Conservation (phyloP, 2,113 vertebrate species). For the Phainopepla nitens region DNA sequence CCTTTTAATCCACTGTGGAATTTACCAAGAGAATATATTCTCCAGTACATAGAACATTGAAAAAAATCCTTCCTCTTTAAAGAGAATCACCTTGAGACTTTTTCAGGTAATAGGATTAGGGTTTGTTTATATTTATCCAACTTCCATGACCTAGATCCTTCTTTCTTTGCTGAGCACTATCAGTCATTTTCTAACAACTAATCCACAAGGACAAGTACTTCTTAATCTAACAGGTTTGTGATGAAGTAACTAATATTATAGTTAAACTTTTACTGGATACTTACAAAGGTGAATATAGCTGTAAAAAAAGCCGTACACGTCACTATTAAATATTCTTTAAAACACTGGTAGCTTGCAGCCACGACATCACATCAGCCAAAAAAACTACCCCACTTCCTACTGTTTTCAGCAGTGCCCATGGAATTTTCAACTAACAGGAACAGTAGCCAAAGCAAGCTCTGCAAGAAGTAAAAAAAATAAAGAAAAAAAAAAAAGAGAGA, state of each 20-base stretch:
- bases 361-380: background rate
- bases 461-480: background rate
- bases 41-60: background rate
- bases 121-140: slow-evolving; percentile 3
- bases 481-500: background rate
- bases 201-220: slow-evolving; percentile 25
- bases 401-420: slow-evolving; percentile 32
- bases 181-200: slow-evolving; percentile 45
- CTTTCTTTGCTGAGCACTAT: slow-evolving; percentile 31
- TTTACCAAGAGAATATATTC: background rate
- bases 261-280: slow-evolving; percentile 20
- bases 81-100: slow-evolving; percentile 23
- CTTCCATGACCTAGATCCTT: background rate
- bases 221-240: slow-evolving; percentile 27
- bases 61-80: slow-evolving; percentile 20
- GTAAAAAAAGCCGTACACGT: slow-evolving; percentile 12
- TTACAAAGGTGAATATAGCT: slow-evolving; percentile 20
- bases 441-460: slow-evolving; percentile 47
- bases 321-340: slow-evolving; percentile 15
- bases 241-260: slow-evolving; percentile 34
- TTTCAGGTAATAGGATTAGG: background rate
- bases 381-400: slow-evolving; percentile 6
- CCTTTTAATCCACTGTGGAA: background rate
- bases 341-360: slow-evolving; percentile 20
- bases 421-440: slow-evolving; percentile 38